Conservation (phyloP, 2,888 invertebrate species). For the Cancer borealis region DNA sequence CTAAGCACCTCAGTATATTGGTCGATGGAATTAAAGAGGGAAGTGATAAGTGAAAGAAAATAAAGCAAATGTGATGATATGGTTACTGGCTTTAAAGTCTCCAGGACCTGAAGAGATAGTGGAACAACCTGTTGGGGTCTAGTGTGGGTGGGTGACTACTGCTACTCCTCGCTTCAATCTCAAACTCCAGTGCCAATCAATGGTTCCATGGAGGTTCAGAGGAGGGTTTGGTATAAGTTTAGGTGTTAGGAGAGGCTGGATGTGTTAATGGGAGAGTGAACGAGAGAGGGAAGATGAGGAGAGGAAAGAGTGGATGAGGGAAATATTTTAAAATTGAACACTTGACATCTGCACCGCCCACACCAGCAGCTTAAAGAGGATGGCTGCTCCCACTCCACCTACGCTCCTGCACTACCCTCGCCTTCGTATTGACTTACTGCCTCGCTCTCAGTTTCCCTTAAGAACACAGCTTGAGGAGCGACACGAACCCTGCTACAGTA, state of each 20-base stretch:
- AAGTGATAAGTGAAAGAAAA: neutral
- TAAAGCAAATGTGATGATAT: neutral
- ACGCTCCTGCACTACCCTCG: neutral
- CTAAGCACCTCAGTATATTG: neutral
- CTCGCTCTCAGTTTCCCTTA: neutral
- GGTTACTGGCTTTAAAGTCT: neutral
- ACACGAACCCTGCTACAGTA: neutral
- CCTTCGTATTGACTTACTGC: neutral
- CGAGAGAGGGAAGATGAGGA: neutral
- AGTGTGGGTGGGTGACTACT: neutral
- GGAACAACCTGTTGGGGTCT: neutral
- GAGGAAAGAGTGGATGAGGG: neutral
- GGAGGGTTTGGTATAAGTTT: neutral
- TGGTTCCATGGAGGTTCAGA: neutral
- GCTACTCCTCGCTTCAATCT: neutral
- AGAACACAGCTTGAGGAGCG: neutral
- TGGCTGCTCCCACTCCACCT: neutral
- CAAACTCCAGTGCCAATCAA: neutral
- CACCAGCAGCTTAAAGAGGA: neutral
- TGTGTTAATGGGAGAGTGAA: neutral
- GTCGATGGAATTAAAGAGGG: neutral
- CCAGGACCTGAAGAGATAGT: neutral
- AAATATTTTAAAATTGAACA: neutral
- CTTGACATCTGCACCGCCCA: constrained; percentile 11
- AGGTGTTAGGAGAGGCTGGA: neutral